Percentiles rank a stretch among this genome's conserved stretches.
Evolutionary conservation across 2,797 vertebrate species (phyloP).

Genomic region (Alectoris magna): DNA sequence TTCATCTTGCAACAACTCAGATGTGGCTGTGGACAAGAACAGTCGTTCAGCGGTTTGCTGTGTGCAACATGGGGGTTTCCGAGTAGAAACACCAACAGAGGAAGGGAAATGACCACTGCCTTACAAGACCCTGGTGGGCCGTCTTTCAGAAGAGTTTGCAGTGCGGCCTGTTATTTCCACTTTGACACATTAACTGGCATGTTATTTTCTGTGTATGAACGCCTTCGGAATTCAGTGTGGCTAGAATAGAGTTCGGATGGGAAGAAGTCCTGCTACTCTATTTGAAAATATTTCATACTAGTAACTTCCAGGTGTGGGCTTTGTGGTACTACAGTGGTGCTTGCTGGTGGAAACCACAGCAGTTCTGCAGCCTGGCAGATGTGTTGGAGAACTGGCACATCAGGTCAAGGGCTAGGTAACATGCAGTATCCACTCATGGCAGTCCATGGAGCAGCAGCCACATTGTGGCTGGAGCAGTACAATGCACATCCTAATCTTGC

Average conservation of each 20-base stretch:
- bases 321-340: neutral
- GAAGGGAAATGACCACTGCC: neutral
- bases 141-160: neutral
- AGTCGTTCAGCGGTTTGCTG: neutral
- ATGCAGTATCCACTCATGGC: fast-evolving
- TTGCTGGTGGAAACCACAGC: neutral
- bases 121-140: neutral
- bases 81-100: neutral
- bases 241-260: neutral
- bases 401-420: neutral
- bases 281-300: neutral
- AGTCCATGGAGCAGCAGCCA: neutral
- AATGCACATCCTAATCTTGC: fast-evolving
- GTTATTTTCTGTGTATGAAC: neutral
- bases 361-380: neutral
- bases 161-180: neutral
- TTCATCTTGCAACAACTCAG: neutral
- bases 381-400: neutral
- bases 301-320: neutral
- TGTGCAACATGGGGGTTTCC: fast-evolving
- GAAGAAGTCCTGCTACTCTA: neutral
- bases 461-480: neutral
- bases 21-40: neutral
- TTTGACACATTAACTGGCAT: neutral
- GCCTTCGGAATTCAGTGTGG: neutral